phyloP scores from a whole-genome alignment of 2,888 invertebrate genomes.

The Plagodis pulveraria region DNA sequence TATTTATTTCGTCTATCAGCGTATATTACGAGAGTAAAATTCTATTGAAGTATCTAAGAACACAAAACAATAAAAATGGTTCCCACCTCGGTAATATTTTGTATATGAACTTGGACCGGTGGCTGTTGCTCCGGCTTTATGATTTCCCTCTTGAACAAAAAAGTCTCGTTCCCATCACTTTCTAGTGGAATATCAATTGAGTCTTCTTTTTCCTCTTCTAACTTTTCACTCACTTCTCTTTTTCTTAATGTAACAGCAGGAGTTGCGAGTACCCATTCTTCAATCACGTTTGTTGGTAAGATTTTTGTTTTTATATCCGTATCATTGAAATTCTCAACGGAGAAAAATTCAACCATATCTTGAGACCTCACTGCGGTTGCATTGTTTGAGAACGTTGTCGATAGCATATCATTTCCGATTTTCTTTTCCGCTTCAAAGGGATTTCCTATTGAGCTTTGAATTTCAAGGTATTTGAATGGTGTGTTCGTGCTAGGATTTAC shows the following conservation, averaged over 20 bases:
- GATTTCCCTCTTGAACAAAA: constrained; percentile 74
- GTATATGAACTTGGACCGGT: constrained; percentile 88
- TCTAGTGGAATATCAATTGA: constrained; percentile 74
- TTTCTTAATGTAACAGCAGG: constrained; percentile 67
- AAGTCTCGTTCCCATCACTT: constrained; percentile 68
- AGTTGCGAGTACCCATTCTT: constrained; percentile 72
- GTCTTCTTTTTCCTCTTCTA: constrained; percentile 59
- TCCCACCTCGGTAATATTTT: constrained; percentile 85
- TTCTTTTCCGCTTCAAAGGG: constrained; percentile 38
- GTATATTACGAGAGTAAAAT: too few species aligned
- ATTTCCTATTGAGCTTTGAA: constrained; percentile 56
- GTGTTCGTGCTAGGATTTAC: constrained; percentile 52
- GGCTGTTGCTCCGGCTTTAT: constrained; percentile 79
- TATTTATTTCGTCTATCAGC: too few species aligned
- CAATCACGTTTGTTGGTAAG: constrained; percentile 58
- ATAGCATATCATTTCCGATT: constrained; percentile 37
- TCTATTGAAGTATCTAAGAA: too few species aligned
- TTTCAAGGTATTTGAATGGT: constrained; percentile 62
- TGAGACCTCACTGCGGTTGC: constrained; percentile 29
- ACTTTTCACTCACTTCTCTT: constrained; percentile 59
- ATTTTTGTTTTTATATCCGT: constrained; percentile 48
- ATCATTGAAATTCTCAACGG: constrained; percentile 49
- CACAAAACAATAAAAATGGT: not conserved
- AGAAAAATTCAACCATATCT: constrained; percentile 48
- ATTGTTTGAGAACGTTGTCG: constrained; percentile 19